Conservation (phyloP, 2,113 vertebrate genomes). For the Pogonocichla stellata region DNA sequence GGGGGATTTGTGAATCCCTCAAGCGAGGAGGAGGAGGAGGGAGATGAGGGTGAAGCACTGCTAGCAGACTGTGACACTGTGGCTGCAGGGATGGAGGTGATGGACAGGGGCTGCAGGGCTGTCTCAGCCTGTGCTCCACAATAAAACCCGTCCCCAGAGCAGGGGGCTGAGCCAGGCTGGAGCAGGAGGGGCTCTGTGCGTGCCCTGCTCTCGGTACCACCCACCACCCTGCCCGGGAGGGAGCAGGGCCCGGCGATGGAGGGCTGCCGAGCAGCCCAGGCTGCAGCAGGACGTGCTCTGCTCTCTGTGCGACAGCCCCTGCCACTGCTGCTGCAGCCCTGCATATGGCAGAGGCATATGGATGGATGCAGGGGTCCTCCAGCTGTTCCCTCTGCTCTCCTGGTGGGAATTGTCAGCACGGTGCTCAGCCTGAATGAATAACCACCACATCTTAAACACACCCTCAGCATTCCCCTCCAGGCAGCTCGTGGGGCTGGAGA, state of each 20-base stretch:
- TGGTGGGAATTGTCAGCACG: not conserved
- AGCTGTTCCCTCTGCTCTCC: not conserved
- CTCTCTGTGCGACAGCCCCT: not conserved
- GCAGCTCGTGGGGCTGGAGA: not conserved
- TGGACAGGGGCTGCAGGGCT: not conserved
- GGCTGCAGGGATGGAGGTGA: accelerated
- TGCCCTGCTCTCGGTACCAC: accelerated
- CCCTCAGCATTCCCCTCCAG: accelerated
- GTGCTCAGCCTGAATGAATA: not conserved
- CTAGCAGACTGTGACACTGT: accelerated
- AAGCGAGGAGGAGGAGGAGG: not conserved
- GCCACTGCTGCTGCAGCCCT: not conserved
- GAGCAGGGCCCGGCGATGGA: not conserved
- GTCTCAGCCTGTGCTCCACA: not conserved
- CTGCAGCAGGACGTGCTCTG: not conserved
- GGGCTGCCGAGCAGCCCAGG: accelerated
- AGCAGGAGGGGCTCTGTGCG: not conserved
- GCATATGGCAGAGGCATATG: not conserved
- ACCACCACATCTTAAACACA: accelerated
- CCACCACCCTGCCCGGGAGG: accelerated
- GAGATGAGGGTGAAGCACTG: not conserved
- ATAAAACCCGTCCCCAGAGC: not conserved
- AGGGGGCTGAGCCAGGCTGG: accelerated
- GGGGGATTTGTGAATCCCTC: accelerated
- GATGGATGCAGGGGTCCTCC: not conserved